These are phyloP conservation scores for Montipora capitata DNA, from an alignment of 92 coral and sea anemone species.

Conservation along the genomic window DNA sequence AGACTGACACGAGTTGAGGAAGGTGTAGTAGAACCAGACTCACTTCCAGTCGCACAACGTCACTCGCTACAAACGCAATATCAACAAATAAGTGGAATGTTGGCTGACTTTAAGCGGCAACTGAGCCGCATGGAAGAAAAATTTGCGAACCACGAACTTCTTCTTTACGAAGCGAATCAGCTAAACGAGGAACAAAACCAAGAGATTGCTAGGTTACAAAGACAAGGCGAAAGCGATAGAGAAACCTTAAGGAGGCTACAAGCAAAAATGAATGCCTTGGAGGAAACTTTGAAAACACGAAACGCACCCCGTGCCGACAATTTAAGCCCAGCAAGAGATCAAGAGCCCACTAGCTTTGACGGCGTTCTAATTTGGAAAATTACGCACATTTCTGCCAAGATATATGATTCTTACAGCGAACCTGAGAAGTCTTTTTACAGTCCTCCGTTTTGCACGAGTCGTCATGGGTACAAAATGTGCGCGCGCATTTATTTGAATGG, in stretches of 20 bases:
- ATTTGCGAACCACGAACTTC: constrained; percentile 69
- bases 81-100: constrained; percentile 12
- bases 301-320: constrained; percentile 55
- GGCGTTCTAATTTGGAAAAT: constrained; percentile 82
- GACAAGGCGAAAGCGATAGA: constrained; percentile 42
- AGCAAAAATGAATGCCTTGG: constrained; percentile 54
- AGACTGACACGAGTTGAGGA: constrained; percentile 33
- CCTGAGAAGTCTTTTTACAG: constrained; percentile 79
- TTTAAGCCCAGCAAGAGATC: constrained; percentile 38
- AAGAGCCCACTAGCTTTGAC: constrained; percentile 60
- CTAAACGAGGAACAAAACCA: constrained; percentile 65
- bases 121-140: constrained; percentile 67
- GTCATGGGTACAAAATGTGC: constrained; percentile 90
- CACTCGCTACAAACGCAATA: constrained; percentile 21
- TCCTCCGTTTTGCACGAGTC: constrained; percentile 81
- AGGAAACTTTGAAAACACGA: constrained; percentile 42
- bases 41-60: background rate
- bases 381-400: constrained; percentile 63
- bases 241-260: constrained; percentile 50
- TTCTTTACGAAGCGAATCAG: constrained; percentile 74
- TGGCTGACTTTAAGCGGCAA: constrained; percentile 53
- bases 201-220: constrained; percentile 38
- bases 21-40: constrained; percentile 19
- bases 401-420: constrained; percentile 72
- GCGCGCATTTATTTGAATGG: constrained; percentile 89